These are phyloP conservation scores for Drosophila recens DNA, from an alignment of 2,888 invertebrate genomes.

Conservation along the genomic window DNA sequence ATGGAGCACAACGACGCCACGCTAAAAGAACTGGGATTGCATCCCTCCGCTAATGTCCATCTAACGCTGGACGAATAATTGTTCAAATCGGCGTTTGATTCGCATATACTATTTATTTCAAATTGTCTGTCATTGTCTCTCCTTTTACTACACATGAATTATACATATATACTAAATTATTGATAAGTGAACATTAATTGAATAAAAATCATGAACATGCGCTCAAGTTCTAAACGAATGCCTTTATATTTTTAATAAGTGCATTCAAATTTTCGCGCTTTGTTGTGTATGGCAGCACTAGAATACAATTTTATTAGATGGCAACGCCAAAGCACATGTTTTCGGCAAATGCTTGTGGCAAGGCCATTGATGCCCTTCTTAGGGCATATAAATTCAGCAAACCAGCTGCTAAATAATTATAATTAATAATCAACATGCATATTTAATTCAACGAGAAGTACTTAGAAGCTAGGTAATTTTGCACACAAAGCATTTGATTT, in stretches of 20 bases:
- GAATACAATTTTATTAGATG: neutral
- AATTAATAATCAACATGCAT: neutral
- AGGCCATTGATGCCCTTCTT: conserved; percentile 22
- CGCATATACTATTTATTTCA: conserved; percentile 48
- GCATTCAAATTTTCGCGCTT: neutral
- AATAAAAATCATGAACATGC: conserved; percentile 35
- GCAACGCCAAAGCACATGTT: conserved; percentile 42
- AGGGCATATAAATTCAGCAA: conserved; percentile 1
- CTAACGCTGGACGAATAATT: conserved; percentile 83
- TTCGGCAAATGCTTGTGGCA: conserved; percentile 23
- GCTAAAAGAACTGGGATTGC: conserved; percentile 82
- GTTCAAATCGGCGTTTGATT: conserved; percentile 9
- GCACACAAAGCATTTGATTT: neutral
- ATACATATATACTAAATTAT: conserved; percentile 42
- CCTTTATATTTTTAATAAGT: neutral
- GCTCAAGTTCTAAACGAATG: conserved; percentile 11
- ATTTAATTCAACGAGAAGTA: too few relatives aligned
- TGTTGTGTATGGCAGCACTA: conserved; percentile 13
- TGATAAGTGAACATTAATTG: conserved; percentile 37
- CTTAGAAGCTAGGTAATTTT: neutral
- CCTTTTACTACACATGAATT: conserved; percentile 37
- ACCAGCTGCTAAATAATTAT: neutral
- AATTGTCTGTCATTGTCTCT: conserved; percentile 34
- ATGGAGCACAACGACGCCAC: conserved; percentile 77
- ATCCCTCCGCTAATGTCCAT: conserved; percentile 85